phyloP scores from a whole-genome alignment of 1,140 invertebrate species.

The Drosophila burlai region DNA sequence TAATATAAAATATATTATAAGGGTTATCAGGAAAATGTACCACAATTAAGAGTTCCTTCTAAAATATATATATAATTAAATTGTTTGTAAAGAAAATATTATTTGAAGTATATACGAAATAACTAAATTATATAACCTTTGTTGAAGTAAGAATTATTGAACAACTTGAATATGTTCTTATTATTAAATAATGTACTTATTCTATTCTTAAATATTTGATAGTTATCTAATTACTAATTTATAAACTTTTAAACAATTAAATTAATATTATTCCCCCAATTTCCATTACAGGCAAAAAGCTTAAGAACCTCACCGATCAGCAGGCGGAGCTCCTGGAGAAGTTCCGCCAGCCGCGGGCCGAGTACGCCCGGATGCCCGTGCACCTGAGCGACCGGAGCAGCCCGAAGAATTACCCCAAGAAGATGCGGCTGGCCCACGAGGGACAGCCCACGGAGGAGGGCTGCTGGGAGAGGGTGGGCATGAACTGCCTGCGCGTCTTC shows the following conservation, averaged over 20 bases:
- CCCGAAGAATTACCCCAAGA: slow-evolving; percentile 84
- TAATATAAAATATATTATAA: background rate
- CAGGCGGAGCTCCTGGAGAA: slow-evolving; percentile 79
- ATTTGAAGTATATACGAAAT: too few species aligned
- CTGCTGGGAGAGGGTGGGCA: slow-evolving; percentile 77
- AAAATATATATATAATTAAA: too few species aligned
- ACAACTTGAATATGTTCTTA: too few species aligned
- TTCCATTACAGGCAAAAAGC: slow-evolving; percentile 69
- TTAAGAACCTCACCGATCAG: slow-evolving; percentile 80
- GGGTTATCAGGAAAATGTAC: background rate
- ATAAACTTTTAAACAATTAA: background rate
- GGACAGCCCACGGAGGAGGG: slow-evolving; percentile 67
- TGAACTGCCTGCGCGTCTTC: slow-evolving; percentile 82
- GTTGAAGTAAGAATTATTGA: too few species aligned
- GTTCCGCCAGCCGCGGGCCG: slow-evolving; percentile 77
- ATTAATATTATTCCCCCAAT: background rate
- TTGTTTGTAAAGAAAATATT: too few species aligned
- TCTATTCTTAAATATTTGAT: background rate
- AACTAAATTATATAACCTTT: too few species aligned
- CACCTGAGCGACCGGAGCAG: slow-evolving; percentile 81
- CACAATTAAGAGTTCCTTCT: too few species aligned
- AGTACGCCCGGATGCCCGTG: slow-evolving; percentile 82
- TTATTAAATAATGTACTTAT: background rate
- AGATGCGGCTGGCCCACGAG: slow-evolving; percentile 77
- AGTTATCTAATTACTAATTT: background rate